These are phyloP conservation scores for Thymelicus sylvestris DNA, from an alignment of 2,888 invertebrate species.

Conservation along the genomic window DNA sequence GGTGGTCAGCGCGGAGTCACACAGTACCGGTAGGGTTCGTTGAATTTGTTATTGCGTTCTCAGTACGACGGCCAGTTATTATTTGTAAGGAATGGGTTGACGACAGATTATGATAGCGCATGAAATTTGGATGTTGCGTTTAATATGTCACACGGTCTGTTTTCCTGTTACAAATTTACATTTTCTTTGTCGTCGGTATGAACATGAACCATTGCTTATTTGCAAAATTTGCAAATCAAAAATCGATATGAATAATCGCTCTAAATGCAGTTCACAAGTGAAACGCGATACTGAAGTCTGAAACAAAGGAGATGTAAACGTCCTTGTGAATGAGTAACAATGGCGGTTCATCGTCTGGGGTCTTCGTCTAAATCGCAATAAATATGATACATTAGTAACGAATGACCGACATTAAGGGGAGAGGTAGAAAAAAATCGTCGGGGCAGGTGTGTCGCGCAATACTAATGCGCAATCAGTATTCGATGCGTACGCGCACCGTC, in stretches of 20 bases:
- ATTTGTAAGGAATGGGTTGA: constrained; percentile 49
- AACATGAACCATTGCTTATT: constrained; percentile 2
- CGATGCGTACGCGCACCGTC: constrained; percentile 78
- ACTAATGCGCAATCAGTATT: constrained; percentile 84
- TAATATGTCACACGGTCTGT: constrained; percentile 47
- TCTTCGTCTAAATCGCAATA: constrained; percentile 75
- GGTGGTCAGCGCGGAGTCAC: constrained; percentile 77
- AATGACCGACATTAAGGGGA: constrained; percentile 83
- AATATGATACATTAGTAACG: constrained; percentile 79
- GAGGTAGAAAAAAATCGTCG: constrained; percentile 79
- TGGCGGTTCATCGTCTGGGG: constrained; percentile 66
- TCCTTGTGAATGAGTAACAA: constrained; percentile 69
- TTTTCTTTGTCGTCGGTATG: constrained; percentile 37
- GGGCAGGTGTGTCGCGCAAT: constrained; percentile 82
- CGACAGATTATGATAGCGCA: constrained; percentile 70
- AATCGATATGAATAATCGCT: constrained; percentile 36
- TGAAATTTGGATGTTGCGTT: constrained; percentile 69
- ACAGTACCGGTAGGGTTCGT: constrained; percentile 83
- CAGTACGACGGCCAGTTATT: constrained; percentile 76
- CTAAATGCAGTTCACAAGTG: constrained; percentile 25
- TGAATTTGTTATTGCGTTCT: constrained; percentile 84
- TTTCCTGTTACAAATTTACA: constrained; percentile 35
- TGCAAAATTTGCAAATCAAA: constrained; percentile 27
- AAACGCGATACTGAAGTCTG: constrained; percentile 36
- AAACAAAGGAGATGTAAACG: constrained; percentile 60